Base-by-base conservation (phyloP, 2,888 invertebrate genomes). In the Amitus sp. region DNA sequence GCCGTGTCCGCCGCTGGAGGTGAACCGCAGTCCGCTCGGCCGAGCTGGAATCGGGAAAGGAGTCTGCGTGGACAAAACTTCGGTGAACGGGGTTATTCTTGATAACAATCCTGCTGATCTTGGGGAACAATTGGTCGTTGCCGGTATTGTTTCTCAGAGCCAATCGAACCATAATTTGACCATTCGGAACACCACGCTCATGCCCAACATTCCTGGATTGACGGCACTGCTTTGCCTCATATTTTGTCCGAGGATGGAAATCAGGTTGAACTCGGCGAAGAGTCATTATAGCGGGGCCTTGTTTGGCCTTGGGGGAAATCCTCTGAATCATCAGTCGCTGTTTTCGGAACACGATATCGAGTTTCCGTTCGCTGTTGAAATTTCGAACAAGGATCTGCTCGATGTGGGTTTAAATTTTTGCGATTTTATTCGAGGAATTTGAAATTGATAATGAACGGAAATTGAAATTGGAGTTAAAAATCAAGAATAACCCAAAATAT, bases 321-420 rank as follows among this genome's bases (percentile, higher is more conserved):
- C 84, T 1, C 67, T 70, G 1, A 86, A 84, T 0, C 84, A 84
- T 15, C 73, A 79, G 46, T 84, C 95, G 0, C 82, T 89, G 50
- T 91, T 90, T 81, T 89, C 90, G 7, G 92, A 94, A 66, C 94
- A 95, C 80, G 97, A 98, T 80, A 85, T 96, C 71, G 88, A 92
- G 48, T 79, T 95, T 5, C 82, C 86, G 50, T 89, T 96, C 76
- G 95, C 96, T 79, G 88, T 89, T 0, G 88, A 90, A 54, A 84
- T 94, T 46, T 79, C 83, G 47, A 84, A 88, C 1, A 85, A 87
- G 1, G 92, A 92, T 70, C 83, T 93, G 28, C 84, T 87, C 47
- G 76, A 83, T 73, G 90, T 90, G n/a, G n/a, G n/a, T n/a, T n/a
- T n/a, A n/a, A n/a, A n/a, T n/a, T n/a, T n/a, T n/a, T n/a, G n/a